These are phyloP conservation scores for Micronycteris hirsuta DNA, from an alignment of 2,113 vertebrate species.

Conservation along the genomic window DNA sequence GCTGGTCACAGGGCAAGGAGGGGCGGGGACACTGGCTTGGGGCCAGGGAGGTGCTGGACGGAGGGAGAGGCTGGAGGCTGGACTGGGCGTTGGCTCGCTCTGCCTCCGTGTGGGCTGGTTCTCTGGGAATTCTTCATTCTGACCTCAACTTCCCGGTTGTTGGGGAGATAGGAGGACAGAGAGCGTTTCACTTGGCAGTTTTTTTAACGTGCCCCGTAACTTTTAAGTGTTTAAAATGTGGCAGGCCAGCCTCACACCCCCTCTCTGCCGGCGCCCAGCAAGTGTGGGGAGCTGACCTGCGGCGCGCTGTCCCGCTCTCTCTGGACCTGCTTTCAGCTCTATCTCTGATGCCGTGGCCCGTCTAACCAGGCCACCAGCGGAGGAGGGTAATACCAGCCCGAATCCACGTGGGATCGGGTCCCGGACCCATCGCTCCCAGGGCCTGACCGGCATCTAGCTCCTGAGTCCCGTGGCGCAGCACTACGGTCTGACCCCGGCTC, in stretches of 20 bases:
- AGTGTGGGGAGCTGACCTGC: not conserved
- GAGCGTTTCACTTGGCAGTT: not conserved
- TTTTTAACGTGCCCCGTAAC: not conserved
- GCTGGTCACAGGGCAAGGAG: too few relatives aligned
- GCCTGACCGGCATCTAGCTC: not conserved
- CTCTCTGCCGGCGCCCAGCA: not conserved
- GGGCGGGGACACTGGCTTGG: rapidly evolving
- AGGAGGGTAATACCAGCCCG: not conserved
- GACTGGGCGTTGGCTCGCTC: not conserved
- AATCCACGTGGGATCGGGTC: not conserved
- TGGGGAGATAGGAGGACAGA: not conserved
- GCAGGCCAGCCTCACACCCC: not conserved
- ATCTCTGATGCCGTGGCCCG: not conserved
- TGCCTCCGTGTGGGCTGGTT: not conserved
- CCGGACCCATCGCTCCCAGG: not conserved
- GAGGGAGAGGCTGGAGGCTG: not conserved
- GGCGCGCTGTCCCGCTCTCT: not conserved
- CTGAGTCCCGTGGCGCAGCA: not conserved
- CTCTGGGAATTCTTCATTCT: not conserved
- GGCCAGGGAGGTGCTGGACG: not conserved
- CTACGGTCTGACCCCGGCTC: not conserved
- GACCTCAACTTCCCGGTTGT: not conserved
- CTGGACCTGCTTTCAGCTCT: not conserved
- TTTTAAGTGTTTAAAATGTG: not conserved
- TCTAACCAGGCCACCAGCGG: not conserved